These are phyloP conservation scores for Eulemur macaco DNA, from an alignment of 2,113 vertebrate genomes.

Conservation along the genomic window DNA sequence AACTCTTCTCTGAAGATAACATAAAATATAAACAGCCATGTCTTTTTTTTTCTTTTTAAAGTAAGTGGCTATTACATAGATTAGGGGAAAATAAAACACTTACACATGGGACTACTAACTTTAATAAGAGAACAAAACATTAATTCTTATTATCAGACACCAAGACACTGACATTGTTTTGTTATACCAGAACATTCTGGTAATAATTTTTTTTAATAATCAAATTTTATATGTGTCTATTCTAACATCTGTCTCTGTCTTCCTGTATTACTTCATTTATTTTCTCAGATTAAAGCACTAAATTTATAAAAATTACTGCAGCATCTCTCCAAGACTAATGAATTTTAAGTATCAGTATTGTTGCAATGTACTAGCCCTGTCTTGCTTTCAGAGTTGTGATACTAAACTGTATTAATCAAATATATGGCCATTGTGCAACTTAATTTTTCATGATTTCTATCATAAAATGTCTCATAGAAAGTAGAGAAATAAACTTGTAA, in stretches of 20 bases:
- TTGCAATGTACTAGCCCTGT: slow-evolving; percentile 64
- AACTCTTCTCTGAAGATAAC: neutral
- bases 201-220: neutral
- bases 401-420: slow-evolving; percentile 67
- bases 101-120: neutral
- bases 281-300: slow-evolving; percentile 45
- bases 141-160: neutral
- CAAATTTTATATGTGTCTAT: neutral
- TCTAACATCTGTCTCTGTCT: neutral
- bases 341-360: slow-evolving; percentile 72
- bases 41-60: neutral
- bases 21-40: neutral
- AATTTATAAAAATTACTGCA: slow-evolving; percentile 55
- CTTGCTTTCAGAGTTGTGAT: slow-evolving; percentile 64
- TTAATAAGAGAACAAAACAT: neutral
- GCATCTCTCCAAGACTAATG: slow-evolving; percentile 55
- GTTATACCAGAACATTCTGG: neutral
- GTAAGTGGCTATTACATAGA: neutral
- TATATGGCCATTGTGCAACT: slow-evolving; percentile 41
- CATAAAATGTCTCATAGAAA: slow-evolving; percentile 68
- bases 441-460: slow-evolving; percentile 74
- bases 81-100: neutral
- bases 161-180: neutral
- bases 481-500: slow-evolving; percentile 53
- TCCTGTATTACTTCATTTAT: slow-evolving; percentile 25